Base-by-base conservation (phyloP, 2,888 invertebrate genomes). In the Leucophenga montana region DNA sequence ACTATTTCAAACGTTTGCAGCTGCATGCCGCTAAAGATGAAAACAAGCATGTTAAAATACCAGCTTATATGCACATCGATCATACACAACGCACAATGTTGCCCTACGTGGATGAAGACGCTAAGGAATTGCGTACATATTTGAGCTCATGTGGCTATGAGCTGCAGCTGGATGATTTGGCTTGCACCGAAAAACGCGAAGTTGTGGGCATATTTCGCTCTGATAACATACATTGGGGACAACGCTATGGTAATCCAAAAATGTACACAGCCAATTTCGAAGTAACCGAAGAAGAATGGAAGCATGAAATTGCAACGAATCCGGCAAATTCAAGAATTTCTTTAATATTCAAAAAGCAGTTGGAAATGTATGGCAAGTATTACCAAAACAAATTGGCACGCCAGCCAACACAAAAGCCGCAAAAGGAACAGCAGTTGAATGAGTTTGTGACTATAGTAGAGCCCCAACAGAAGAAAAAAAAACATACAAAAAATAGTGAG, bases 1-100 rank as follows among this genome's bases (percentile, higher is more conserved):
- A 79, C 33, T 87, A 88, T 71, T 83, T 89, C 9, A 80, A 85
- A 53, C 73, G 79, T 3, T 82, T 88, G 39, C 73, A 84, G 3
- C 50, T 85, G n/a, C 73, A 79, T 22, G 77, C 69, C 1, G n/a
- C 72, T 2, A 72, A 67, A 4, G 67, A 71, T 0, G 69, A 71
- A 18, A 67, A 67, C 67, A 53, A 71, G 0, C 33, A 68, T 9
- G 70, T 75, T 44, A 70, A 64, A 33, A 78, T 85, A 48, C 88
- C 88, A 0, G 78, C 84, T 1, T 83, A 75, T 64, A 85, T 89
- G 85, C 72, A 73, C 4, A 75, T 76, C 1, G 82, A 87, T 67
- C 85, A 87, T 73, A 75, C 85, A 6, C 72, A 80, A 66, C 79
- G 78, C 4, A 78, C 85, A 20, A 62, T 89, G 0, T 68, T 71